These are phyloP conservation scores for Hyalella azteca DNA, from an alignment of 2,888 invertebrate species.

Conservation along the genomic window DNA sequence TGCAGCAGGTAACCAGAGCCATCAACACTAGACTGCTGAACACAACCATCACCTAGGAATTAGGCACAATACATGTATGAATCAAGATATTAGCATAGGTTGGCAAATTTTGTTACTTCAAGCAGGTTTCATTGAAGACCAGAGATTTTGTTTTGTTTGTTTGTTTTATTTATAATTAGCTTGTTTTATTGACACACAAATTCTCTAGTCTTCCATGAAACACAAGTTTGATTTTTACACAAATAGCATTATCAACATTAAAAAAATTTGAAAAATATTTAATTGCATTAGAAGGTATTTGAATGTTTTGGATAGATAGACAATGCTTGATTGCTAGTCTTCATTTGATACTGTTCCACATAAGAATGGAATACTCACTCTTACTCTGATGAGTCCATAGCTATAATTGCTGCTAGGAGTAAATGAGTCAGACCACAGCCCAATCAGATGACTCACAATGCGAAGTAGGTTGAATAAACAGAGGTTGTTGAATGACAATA, in stretches of 20 bases:
- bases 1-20: conserved; percentile 16
- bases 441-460: not conserved
- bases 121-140: not conserved
- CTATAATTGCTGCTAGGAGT: not conserved
- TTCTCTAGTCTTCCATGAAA: not conserved
- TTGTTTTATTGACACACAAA: no score
- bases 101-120: not conserved
- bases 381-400: conserved; percentile 4
- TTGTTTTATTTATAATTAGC: no score
- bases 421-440: not conserved
- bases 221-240: not conserved
- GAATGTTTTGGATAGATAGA: not conserved
- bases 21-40: conserved; percentile 15
- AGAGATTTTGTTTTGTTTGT: not conserved
- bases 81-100: not conserved
- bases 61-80: not conserved
- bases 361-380: not conserved
- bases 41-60: not conserved
- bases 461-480: not conserved
- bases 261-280: not conserved
- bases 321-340: not conserved
- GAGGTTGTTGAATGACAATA: not conserved
- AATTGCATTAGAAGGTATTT: not conserved
- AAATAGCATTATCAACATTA: not conserved
- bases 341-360: not conserved